phyloP scores from a whole-genome alignment of 2,113 vertebrate genomes.

The Ceyx melanurus region DNA sequence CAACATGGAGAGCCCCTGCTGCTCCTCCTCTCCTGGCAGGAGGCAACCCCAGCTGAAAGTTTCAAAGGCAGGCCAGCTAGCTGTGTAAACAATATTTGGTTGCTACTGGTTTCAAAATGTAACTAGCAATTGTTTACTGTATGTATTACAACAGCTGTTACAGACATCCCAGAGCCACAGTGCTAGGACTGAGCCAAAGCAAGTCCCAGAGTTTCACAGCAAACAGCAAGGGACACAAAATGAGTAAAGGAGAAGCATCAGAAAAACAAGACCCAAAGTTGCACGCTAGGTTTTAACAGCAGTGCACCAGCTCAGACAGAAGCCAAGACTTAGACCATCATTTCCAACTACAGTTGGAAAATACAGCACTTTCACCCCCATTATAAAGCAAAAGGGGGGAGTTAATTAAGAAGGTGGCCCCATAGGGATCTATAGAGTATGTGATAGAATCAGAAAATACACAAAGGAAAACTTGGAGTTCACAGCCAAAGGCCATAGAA shows the following conservation, averaged over 20 bases:
- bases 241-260: neutral
- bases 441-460: neutral
- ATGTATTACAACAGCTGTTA: neutral
- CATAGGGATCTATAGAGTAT: neutral
- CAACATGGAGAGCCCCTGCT: neutral
- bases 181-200: neutral
- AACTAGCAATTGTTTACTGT: neutral
- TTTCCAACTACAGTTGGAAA: neutral
- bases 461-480: neutral
- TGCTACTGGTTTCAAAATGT: conserved; percentile 15
- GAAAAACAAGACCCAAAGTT: neutral
- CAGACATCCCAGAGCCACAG: neutral
- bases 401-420: neutral
- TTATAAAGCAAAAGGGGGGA: neutral
- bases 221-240: neutral
- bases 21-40: neutral
- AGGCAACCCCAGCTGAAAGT: neutral
- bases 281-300: neutral
- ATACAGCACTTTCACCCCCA: neutral
- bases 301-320: neutral
- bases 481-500: neutral
- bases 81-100: conserved; percentile 2
- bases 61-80: neutral
- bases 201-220: neutral
- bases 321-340: neutral